Percentiles rank a stretch among this genome's conserved stretches.
Conservation (phyloP, 2,113 vertebrate species). For the Lota lota region DNA sequence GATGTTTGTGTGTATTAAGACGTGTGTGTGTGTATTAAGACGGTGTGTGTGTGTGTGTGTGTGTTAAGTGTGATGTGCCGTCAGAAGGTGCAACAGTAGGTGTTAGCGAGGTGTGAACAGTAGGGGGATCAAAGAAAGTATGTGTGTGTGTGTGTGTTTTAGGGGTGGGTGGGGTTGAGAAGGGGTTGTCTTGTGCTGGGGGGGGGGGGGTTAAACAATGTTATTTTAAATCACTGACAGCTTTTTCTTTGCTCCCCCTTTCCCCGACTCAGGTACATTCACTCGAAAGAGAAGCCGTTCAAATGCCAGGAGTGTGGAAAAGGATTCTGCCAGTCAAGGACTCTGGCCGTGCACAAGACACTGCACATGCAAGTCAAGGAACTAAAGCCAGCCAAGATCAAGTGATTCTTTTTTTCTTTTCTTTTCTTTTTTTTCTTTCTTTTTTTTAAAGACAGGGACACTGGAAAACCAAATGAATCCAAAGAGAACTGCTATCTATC, state of each 20-base stretch:
- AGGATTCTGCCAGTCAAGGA: slow-evolving; percentile 99
- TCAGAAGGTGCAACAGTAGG: too few relatives aligned
- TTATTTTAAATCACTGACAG: slow-evolving; percentile 7
- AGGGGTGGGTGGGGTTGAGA: too few relatives aligned
- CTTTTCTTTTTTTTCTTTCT: background rate
- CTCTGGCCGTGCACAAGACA: slow-evolving; percentile 98
- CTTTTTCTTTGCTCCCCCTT: slow-evolving; percentile 28
- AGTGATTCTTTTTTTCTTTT: slow-evolving; percentile 65
- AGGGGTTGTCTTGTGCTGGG: too few relatives aligned
- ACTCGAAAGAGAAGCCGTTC: slow-evolving; percentile 99
- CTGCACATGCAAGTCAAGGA: slow-evolving; percentile 99
- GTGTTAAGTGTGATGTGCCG: too few relatives aligned
- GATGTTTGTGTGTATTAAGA: too few relatives aligned
- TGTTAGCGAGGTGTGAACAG: too few relatives aligned
- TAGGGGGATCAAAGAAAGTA: too few relatives aligned
- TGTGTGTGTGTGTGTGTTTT: too few relatives aligned
- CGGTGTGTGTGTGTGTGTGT: too few relatives aligned
- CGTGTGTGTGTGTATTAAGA: too few relatives aligned
- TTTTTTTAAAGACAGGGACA: slow-evolving; percentile 29
- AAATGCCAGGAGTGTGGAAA: slow-evolving; percentile 99
- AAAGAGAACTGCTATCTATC: slow-evolving; percentile 30
- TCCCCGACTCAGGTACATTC: slow-evolving; percentile 86
- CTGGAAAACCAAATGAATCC: slow-evolving; percentile 47
- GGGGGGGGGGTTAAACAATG: background rate
- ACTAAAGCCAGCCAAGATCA: slow-evolving; percentile 93